phyloP scores from a whole-genome alignment of 2,888 invertebrate species.

The Callimorpha dominula region DNA sequence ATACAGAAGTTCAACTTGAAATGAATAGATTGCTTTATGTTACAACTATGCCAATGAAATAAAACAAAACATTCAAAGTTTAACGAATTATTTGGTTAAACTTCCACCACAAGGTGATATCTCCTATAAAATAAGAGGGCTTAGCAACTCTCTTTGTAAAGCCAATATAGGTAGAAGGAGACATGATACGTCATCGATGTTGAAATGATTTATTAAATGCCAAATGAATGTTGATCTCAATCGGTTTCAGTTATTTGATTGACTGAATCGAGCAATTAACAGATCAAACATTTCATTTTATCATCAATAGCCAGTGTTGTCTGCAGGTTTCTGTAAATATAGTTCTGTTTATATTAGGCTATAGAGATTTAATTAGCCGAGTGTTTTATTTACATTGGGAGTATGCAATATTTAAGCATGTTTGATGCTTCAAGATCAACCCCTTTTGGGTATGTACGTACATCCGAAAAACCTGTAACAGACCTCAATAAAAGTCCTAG shows the following conservation, averaged over 20 bases:
- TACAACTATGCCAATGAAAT: no score
- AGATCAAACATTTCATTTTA: neutral
- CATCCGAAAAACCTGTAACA: neutral
- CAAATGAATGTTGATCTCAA: neutral
- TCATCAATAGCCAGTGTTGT: neutral
- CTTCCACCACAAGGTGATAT: no score
- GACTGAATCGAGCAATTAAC: neutral
- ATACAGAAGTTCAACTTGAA: no score
- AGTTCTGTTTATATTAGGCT: neutral
- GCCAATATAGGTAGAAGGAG: neutral
- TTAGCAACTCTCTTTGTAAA: neutral
- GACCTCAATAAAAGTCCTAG: neutral
- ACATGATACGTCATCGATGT: neutral
- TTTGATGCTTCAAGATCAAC: no score
- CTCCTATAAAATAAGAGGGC: no score
- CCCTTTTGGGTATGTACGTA: neutral
- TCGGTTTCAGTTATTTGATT: neutral
- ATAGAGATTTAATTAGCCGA: neutral
- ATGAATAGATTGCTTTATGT: no score
- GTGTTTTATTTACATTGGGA: neutral
- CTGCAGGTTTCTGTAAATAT: neutral
- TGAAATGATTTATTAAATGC: neutral
- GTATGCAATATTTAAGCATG: neutral
- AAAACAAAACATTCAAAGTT: no score
- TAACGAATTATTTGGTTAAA: no score